Evolutionary conservation across 2,113 vertebrate genomes (phyloP).

Genomic region (Prietella phreatophila): DNA sequence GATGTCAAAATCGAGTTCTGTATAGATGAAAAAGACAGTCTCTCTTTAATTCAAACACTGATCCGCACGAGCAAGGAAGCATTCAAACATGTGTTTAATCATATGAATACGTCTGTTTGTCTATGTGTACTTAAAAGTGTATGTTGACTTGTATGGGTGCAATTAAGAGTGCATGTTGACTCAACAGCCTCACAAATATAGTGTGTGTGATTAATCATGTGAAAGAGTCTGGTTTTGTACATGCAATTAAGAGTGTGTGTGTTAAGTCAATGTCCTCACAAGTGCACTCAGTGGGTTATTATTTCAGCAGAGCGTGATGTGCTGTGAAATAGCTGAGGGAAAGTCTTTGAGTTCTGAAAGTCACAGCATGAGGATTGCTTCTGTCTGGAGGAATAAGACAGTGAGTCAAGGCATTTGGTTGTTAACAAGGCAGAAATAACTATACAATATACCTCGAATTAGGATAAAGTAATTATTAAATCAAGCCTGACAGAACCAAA

Average conservation of each 20-base stretch:
- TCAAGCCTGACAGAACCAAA: not conserved
- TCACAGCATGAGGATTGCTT: not conserved
- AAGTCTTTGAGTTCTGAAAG: not conserved
- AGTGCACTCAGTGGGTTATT: not conserved
- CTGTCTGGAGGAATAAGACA: not conserved
- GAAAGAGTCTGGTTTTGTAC: slow-evolving; percentile 1
- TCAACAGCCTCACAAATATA: not conserved
- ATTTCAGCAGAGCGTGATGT: not conserved
- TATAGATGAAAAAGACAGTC: not conserved
- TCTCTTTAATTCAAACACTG: slow-evolving; percentile 22
- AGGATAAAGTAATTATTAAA: not conserved
- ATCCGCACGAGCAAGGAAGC: not conserved
- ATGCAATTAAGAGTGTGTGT: slow-evolving; percentile 16
- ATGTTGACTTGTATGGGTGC: slow-evolving; percentile 6
- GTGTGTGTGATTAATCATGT: slow-evolving; percentile 13
- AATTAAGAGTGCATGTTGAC: slow-evolving; percentile 15
- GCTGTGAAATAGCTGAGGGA: not conserved
- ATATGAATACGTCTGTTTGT: not conserved
- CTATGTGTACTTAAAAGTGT: not conserved
- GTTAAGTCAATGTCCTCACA: not conserved
- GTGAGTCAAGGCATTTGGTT: not conserved
- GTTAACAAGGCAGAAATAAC: not conserved
- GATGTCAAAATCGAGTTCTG: not conserved
- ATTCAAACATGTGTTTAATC: not conserved
- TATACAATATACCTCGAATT: not conserved